Conservation (phyloP, 35 echinoderm and acorn worm species). For the Heliocidaris tuberculata region DNA sequence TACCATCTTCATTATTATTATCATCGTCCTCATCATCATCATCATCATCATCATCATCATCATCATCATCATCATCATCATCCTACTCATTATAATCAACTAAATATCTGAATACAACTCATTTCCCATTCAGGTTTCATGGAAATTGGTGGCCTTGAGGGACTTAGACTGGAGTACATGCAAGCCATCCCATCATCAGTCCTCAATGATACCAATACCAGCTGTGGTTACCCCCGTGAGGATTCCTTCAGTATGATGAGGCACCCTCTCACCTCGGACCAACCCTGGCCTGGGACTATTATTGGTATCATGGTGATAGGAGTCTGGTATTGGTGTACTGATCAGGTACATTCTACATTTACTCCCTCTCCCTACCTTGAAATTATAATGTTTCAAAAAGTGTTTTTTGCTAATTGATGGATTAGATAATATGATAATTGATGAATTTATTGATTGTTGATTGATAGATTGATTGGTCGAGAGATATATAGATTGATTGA, state of each 20-base stretch:
- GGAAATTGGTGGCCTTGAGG: constrained; percentile 59
- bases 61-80: too few species aligned
- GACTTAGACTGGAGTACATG: constrained; percentile 65
- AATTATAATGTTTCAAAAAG: too few species aligned
- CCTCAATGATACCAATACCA: constrained; percentile 56
- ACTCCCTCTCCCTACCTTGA: too few species aligned
- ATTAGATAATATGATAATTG: too few species aligned
- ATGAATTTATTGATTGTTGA: too few species aligned
- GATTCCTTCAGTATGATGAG: constrained; percentile 88
- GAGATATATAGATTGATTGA: too few species aligned
- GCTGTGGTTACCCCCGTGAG: constrained; percentile 74
- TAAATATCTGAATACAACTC: neutral
- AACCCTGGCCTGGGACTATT: constrained; percentile 80
- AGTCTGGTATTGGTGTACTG: constrained; percentile 86
- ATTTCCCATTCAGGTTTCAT: constrained; percentile 51
- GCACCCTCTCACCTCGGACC: constrained; percentile 77
- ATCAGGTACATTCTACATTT: constrained; percentile 65
- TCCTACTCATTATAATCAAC: neutral
- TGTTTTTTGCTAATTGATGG: too few species aligned
- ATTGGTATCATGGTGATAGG: constrained; percentile 71
- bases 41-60: too few species aligned
- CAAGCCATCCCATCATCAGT: constrained; percentile 70
- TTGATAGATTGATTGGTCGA: too few species aligned
- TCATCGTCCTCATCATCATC: too few species aligned
- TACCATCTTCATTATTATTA: neutral